Base-by-base conservation (phyloP, 2,888 invertebrate species). In the Apodemia mormo region DNA sequence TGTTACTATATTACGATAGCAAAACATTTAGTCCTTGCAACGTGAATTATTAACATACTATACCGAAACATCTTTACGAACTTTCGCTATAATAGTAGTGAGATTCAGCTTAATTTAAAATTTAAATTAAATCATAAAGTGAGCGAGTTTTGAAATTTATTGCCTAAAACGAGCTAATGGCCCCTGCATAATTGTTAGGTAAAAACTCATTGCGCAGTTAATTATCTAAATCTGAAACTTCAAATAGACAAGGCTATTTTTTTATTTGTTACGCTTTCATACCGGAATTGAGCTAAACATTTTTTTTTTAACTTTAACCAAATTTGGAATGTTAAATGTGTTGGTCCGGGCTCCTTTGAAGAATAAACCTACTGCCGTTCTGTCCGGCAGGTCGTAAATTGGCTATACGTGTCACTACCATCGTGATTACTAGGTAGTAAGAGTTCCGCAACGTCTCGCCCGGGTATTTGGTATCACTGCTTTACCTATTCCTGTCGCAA, bases 121-220 rank as follows among this genome's bases (percentile, higher is more conserved):
- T 52, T 52, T 52, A 52, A 52, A 52, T 52, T 52, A 52, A 52
- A n/a, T 7, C 6, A 52, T n/a, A n/a, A 40, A n/a, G 7, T n/a
- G 8, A n/a, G n/a, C n/a, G n/a, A n/a, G n/a, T 4, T 52, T 52
- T n/a, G 52, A n/a, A 52, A 52, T 52, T 52, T 52, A 52, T 52
- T 52, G 52, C 52, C 52, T 52, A 52, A 52, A 52, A 52, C 52
- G n/a, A 52, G 52, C 52, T 52, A 52, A 52, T n/a, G 52, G 52
- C 52, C 52, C n/a, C n/a, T 52, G 52, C 14, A 52, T n/a, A 52
- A 52, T 52, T n/a, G n/a, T 49, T 49, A 14, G 52, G 52, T n/a
- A 52, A 52, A 52, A 22, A 52, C 52, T 52, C n/a, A 52, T 52
- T 52, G 52, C 52, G 52, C 52, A 52, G 52, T n/a, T 52, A 22